Evolutionary conservation across 1,140 invertebrate genomes (phyloP).

Genomic region (Drosophila saltans): DNA sequence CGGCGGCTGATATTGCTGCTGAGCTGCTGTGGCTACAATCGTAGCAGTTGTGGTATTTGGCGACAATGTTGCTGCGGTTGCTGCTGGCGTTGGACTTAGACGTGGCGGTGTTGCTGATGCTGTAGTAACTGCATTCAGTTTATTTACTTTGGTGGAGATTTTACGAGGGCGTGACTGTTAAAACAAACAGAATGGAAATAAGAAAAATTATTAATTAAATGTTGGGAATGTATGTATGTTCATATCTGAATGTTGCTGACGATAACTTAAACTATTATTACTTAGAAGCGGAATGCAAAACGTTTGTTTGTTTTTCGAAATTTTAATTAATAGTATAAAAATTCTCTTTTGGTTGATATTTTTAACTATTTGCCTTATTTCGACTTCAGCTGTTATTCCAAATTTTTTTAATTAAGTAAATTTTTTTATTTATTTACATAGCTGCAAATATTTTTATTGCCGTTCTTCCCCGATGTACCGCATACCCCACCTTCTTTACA

Average conservation of each 20-base stretch:
- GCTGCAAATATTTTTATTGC: slow-evolving; percentile 74
- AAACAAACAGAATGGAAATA: slow-evolving; percentile 18
- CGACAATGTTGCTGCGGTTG: slow-evolving; percentile 65
- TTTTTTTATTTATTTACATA: slow-evolving; percentile 43
- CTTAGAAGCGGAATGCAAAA: neutral
- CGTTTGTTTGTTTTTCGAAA: no score
- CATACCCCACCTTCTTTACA: no score
- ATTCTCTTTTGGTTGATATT: no score
- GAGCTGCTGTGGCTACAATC: slow-evolving; percentile 46
- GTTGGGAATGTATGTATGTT: slow-evolving; percentile 25
- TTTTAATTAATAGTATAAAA: no score
- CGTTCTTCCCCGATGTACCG: slow-evolving; percentile 3
- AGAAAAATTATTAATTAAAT: slow-evolving; percentile 37
- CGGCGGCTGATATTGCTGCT: slow-evolving; percentile 57
- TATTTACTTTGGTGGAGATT: slow-evolving; percentile 78
- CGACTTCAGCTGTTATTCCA: slow-evolving; percentile 16
- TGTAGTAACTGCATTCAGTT: slow-evolving; percentile 74
- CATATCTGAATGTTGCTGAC: slow-evolving; percentile 32
- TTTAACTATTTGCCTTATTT: slow-evolving; percentile 12
- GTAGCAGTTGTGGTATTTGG: slow-evolving; percentile 73
- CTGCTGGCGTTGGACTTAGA: slow-evolving; percentile 75
- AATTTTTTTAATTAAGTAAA: slow-evolving; percentile 73
- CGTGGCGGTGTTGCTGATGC: slow-evolving; percentile 79
- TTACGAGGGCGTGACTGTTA: slow-evolving; percentile 78
- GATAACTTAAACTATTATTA: slow-evolving; percentile 7